Evolutionary conservation across 2,888 invertebrate genomes (phyloP), one percentile per base, ranked within the genome.

Genomic region (Litoditis marina): DNA sequence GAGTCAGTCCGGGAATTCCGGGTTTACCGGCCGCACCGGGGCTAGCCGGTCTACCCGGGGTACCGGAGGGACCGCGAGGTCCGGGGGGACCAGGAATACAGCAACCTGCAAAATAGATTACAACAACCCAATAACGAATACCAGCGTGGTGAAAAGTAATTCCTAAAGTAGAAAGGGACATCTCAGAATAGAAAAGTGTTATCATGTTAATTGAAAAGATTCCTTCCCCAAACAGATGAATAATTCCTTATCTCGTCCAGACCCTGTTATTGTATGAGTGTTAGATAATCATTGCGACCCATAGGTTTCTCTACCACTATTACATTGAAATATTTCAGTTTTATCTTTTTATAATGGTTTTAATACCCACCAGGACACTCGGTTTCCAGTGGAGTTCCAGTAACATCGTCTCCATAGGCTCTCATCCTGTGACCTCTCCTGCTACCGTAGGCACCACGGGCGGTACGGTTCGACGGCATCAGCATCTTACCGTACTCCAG

Each of bases 301-400:
- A n/a, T n/a, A n/a, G n/a, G n/a, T n/a, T n/a, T n/a, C n/a, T n/a
- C n/a, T n/a, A n/a, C n/a, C n/a, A n/a, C n/a, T n/a, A n/a, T n/a
- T n/a, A n/a, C n/a, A n/a, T n/a, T n/a, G n/a, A n/a, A n/a, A n/a
- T n/a, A n/a, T n/a, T n/a, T n/a, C n/a, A n/a, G n/a, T 51, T 13
- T 54, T 46, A 16, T 11, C 19, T 50, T 34, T 2, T 16, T 8
- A 47, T 19, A 16, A 42, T 64, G n/a, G n/a, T n/a, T n/a, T n/a
- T n/a, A n/a, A n/a, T n/a, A n/a, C n/a, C n/a, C 30, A 70, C 80
- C 82, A 4, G 82, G 82, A 57, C 82, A 82, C 55, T 82, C 80
- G 51, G 76, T 76, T 51, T 82, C 78, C 25, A 82, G 59, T 7
- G 82, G 82, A 3, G 78, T 78, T 31, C 82, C 82, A 25, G 80